Percentiles rank a stretch among this genome's conserved stretches.
phyloP scores from a whole-genome alignment of 2,797 vertebrate species.

The Pipistrellus pipistrellus region DNA sequence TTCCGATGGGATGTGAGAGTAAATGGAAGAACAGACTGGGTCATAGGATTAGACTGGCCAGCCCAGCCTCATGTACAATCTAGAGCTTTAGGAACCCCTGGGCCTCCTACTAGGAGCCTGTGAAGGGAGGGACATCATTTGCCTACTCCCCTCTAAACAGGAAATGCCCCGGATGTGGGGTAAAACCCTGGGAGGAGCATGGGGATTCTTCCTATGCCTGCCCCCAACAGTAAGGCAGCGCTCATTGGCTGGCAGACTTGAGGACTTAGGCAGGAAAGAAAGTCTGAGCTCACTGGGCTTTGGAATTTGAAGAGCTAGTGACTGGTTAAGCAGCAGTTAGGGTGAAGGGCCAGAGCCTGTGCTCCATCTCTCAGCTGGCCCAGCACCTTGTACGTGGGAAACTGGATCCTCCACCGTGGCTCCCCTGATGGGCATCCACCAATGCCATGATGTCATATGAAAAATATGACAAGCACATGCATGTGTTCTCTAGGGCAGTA shows the following conservation, averaged over 20 bases:
- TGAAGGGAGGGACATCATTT: not conserved
- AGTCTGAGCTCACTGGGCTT: not conserved
- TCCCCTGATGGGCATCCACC: not conserved
- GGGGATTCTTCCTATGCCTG: not conserved
- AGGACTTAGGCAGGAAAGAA: not conserved
- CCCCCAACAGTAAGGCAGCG: not conserved
- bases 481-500: not conserved
- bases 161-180: not conserved
- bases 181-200: not conserved
- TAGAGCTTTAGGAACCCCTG: not conserved
- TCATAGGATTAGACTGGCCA: not conserved
- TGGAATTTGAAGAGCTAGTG: slow-evolving; percentile 22
- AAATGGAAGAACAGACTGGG: not conserved
- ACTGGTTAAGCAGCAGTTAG: not conserved
- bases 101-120: not conserved
- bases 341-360: not conserved
- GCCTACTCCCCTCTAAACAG: not conserved
- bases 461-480: not conserved
- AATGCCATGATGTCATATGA: not conserved
- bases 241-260: not conserved
- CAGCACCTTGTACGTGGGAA: not conserved
- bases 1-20: not conserved
- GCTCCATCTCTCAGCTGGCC: not conserved
- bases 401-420: not conserved
- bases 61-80: not conserved